These are phyloP conservation scores for Nylanderia fulva DNA, from an alignment of 1,140 invertebrate species.

Conservation along the genomic window DNA sequence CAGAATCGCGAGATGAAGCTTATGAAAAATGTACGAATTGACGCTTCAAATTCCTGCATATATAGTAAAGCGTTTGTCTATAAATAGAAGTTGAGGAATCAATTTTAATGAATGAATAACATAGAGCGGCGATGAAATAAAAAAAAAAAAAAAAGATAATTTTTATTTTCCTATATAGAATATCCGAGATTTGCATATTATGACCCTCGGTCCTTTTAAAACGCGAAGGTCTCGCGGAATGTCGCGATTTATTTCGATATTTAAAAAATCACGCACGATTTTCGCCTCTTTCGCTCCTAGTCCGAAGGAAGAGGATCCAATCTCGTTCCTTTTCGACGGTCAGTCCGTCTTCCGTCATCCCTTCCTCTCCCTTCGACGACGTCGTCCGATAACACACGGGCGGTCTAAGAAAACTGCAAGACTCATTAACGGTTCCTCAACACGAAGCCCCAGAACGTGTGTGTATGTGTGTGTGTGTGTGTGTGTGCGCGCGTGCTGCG, in stretches of 20 bases:
- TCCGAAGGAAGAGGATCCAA: conserved; percentile 37
- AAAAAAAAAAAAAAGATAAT: background rate
- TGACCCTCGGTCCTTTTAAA: background rate
- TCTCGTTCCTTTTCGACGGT: conserved; percentile 10
- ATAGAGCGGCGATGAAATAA: background rate
- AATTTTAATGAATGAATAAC: background rate
- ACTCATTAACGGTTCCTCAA: conserved; percentile 84
- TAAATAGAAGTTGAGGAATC: background rate
- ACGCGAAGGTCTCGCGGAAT: background rate
- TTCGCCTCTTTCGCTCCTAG: conserved; percentile 10
- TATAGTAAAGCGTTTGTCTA: background rate
- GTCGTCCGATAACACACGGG: conserved; percentile 48
- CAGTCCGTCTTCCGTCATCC: conserved; percentile 37
- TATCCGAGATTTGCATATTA: background rate
- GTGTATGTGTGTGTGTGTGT: conserved; percentile 47
- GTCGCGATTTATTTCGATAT: background rate
- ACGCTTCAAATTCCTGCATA: background rate
- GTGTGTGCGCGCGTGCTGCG: conserved; percentile 34
- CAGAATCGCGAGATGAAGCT: conserved; percentile 30
- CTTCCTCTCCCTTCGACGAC: conserved; percentile 21
- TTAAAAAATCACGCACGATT: background rate
- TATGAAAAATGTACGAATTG: conserved; percentile 21
- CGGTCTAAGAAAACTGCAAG: conserved; percentile 76
- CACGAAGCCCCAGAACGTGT: conserved; percentile 75
- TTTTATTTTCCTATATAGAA: background rate